Percentiles rank a stretch among this genome's conserved stretches.
Conservation (phyloP, 2,888 invertebrate genomes). For the Calameuta pallipes region DNA sequence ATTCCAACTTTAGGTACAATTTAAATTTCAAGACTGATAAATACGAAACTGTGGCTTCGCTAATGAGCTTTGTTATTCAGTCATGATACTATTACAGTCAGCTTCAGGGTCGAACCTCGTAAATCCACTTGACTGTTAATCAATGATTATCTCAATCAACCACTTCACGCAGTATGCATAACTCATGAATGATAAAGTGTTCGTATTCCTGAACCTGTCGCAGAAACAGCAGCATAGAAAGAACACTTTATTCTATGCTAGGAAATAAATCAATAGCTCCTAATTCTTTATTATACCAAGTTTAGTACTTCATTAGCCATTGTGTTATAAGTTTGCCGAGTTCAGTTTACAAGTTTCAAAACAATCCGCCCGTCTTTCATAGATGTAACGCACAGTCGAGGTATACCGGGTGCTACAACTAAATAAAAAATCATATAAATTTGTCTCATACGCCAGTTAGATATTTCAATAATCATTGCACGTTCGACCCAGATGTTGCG, state of each 20-base stretch:
- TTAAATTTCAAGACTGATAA: background rate
- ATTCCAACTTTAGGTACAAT: background rate
- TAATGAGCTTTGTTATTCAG: background rate
- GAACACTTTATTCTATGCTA: background rate
- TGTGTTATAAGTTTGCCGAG: background rate
- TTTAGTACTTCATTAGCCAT: background rate
- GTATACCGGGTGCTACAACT: background rate
- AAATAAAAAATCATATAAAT: conserved; percentile 10
- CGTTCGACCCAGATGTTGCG: conserved; percentile 4
- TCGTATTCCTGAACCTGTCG: background rate
- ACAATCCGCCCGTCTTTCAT: background rate
- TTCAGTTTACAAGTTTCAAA: background rate
- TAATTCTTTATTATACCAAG: background rate
- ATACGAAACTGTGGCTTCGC: background rate
- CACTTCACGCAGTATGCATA: background rate
- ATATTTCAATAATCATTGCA: conserved; percentile 1
- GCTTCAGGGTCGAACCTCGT: background rate
- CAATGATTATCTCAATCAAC: background rate
- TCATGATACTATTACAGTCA: background rate
- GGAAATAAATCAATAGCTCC: background rate
- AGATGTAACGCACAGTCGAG: background rate
- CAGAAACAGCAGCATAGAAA: background rate
- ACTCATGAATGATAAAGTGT: background rate
- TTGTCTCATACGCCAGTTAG: conserved; percentile 17
- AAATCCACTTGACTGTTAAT: background rate